Percentiles rank a stretch among this genome's conserved stretches.
Evolutionary conservation across 1,140 invertebrate genomes (phyloP).

Genomic region (Holcopasites calliopsidis): DNA sequence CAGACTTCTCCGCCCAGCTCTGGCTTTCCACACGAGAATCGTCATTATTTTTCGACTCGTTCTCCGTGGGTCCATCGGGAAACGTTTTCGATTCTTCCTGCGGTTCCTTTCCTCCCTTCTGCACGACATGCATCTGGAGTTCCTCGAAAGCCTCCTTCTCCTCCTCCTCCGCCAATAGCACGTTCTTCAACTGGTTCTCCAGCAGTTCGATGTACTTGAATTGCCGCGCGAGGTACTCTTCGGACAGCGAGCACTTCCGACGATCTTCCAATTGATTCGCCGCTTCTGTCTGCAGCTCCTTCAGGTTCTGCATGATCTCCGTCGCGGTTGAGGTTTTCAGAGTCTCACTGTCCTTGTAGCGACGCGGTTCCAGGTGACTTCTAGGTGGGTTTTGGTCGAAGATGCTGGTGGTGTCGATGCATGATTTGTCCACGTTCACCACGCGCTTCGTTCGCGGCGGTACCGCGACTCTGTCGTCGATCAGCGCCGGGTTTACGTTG

Average conservation of each 20-base stretch:
- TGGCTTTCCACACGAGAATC: neutral
- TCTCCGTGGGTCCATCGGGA: neutral
- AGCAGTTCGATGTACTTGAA: slow-evolving; percentile 84
- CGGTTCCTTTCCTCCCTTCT: neutral
- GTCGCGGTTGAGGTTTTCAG: slow-evolving; percentile 60
- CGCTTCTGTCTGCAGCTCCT: slow-evolving; percentile 65
- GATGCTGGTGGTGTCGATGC: slow-evolving; percentile 76
- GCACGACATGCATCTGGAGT: slow-evolving; percentile 41
- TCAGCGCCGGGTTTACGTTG: slow-evolving; percentile 73
- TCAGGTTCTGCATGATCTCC: slow-evolving; percentile 71
- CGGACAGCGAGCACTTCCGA: slow-evolving; percentile 82
- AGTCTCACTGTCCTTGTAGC: slow-evolving; percentile 33
- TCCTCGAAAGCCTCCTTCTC: slow-evolving; percentile 57
- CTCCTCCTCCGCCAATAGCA: slow-evolving; percentile 68
- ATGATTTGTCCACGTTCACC: slow-evolving; percentile 73
- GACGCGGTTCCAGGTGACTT: slow-evolving; percentile 50
- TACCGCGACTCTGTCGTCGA: slow-evolving; percentile 70
- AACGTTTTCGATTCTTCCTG: neutral
- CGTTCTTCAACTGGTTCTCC: slow-evolving; percentile 72
- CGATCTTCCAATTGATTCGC: slow-evolving; percentile 39
- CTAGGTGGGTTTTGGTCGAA: slow-evolving; percentile 68
- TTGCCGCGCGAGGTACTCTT: slow-evolving; percentile 85
- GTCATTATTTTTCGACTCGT: too few relatives aligned
- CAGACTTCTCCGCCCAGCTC: slow-evolving; percentile 58
- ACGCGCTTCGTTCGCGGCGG: slow-evolving; percentile 65